Evolutionary conservation across 2,888 invertebrate genomes (phyloP), one percentile per base, ranked within the genome.

Genomic region (Apamea crenata): DNA sequence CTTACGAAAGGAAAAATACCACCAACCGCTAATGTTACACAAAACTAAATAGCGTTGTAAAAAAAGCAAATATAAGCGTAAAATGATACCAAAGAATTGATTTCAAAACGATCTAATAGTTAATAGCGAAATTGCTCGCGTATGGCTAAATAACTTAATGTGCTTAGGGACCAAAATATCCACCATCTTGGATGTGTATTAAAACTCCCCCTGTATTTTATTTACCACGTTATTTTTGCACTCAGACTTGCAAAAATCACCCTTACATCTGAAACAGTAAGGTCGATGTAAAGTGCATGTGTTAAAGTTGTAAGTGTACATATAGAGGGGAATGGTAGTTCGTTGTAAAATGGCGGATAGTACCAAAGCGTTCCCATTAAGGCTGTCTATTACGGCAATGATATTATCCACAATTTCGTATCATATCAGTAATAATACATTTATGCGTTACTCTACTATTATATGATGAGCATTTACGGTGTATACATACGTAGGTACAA

Each of bases 101-200:
- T 94, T 95, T 92, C 94, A 91, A 94, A 96, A 95, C 93, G 90
- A 90, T 90, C 92, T 91, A 92, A 93, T 92, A 92, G 91, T 91
- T 95, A 95, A 95, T 95, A 92, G 94, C 94, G 86, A 94, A 94
- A 94, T 94, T 93, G 90, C 93, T 91, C 87, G 91, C 91, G 90
- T 94, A 94, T 93, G 91, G 92, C 94, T 94, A 95, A 96, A 96
- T 96, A 94, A 95, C 95, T 95, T 95, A 96, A 96, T 96, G 89
- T 91, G 82, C 72, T 83, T 83, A 76, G 78, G 78, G 59, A 88
- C 95, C 93, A 93, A 66, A 84, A 80, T 82, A 29, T 29, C 7
- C 70, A 80, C 90, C 92, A 75, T 93, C 89, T 81, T 86, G 75
- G 88, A 87, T 87, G 83, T 88, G 81, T 90, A 92, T 91, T 89